phyloP scores from a whole-genome alignment of 2,888 invertebrate species.

The Stenolophus ochropezus region DNA sequence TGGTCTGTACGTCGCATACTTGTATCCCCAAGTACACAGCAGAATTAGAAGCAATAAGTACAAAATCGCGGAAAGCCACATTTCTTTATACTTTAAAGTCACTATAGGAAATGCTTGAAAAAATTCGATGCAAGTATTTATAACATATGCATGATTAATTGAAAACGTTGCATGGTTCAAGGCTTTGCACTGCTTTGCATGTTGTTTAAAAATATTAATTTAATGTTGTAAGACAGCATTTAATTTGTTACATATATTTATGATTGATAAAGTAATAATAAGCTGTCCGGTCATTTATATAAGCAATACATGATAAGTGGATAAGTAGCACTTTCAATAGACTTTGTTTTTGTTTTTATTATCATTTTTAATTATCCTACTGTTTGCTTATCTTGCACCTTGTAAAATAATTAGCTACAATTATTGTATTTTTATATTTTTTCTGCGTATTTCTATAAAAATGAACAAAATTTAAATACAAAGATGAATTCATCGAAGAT shows the following conservation, averaged over 20 bases:
- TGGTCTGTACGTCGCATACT: constrained; percentile 54
- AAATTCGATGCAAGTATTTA: not conserved
- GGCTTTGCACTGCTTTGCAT: constrained; percentile 3
- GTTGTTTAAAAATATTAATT: not conserved
- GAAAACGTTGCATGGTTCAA: not conserved
- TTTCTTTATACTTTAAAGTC: constrained; percentile 2
- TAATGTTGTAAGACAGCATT: constrained; percentile 6
- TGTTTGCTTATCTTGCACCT: no score
- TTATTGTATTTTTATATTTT: no score
- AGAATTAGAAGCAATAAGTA: constrained; percentile 38
- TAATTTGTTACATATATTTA: not conserved
- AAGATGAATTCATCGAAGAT: no score
- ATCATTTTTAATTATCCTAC: no score
- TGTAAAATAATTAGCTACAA: no score
- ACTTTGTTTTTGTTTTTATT: not conserved
- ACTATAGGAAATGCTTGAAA: not conserved
- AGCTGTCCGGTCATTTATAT: not conserved
- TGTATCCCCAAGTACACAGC: constrained; percentile 26
- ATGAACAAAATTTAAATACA: no score
- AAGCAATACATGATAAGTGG: not conserved
- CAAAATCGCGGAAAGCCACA: constrained; percentile 46
- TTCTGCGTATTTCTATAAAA: no score
- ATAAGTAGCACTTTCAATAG: not conserved
- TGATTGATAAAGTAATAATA: not conserved
- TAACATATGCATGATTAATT: constrained; percentile 13